A percentile compares a stretch with the other conserved stretches of the same genome.
phyloP scores from a whole-genome alignment of 2,888 invertebrate genomes.

The Chromoteleia sp. region DNA sequence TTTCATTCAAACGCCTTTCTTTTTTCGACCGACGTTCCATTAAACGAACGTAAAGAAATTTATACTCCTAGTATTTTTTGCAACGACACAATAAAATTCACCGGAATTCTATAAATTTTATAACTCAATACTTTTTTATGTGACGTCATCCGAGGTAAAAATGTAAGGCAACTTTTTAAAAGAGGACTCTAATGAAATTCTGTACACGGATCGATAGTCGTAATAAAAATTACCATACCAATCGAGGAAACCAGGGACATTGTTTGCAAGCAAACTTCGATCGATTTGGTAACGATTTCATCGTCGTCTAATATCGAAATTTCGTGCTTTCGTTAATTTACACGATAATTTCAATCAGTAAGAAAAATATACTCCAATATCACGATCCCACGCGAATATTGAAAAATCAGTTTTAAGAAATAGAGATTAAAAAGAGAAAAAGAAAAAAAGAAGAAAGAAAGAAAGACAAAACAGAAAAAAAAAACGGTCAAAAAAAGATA shows the following conservation, averaged over 20 bases:
- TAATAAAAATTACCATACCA: conserved; percentile 56
- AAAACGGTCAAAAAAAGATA: too few relatives aligned
- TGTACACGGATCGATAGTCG: conserved; percentile 37
- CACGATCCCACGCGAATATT: too few relatives aligned
- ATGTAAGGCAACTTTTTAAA: conserved; percentile 29
- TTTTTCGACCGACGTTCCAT: conserved; percentile 4
- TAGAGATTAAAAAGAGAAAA: too few relatives aligned
- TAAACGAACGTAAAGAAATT: conserved; percentile 32
- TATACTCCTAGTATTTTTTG: conserved; percentile 2
- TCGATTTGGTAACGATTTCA: too few relatives aligned
- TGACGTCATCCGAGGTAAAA: conserved; percentile 19
- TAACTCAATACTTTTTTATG: conserved; percentile 40
- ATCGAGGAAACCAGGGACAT: conserved; percentile 25
- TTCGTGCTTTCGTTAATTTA: too few relatives aligned
- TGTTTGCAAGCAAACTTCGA: conserved; percentile 5
- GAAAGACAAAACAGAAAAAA: too few relatives aligned
- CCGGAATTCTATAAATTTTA: conserved; percentile 37
- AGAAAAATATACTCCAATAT: too few relatives aligned
- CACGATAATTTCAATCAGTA: too few relatives aligned
- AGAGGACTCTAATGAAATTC: conserved; percentile 35
- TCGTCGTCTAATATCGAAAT: too few relatives aligned
- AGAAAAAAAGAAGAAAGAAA: too few relatives aligned
- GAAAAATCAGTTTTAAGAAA: too few relatives aligned
- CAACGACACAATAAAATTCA: conserved; percentile 29
- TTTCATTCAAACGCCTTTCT: conserved; percentile 6